Evolutionary conservation across 1,140 invertebrate species (phyloP), one percentile per base, ranked within the genome.

Genomic region (Camponotus vicinus): DNA sequence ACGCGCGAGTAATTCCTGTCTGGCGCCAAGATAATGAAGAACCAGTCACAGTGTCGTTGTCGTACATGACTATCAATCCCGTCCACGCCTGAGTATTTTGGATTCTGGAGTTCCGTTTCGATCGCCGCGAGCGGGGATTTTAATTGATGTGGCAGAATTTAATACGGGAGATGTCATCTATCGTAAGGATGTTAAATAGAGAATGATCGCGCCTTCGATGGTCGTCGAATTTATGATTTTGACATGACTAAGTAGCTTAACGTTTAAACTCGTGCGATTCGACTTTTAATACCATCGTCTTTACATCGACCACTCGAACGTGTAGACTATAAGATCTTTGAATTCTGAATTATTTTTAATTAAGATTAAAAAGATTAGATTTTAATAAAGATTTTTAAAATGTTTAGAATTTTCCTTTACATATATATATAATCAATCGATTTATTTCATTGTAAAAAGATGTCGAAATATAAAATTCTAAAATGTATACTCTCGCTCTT

Each of bases 1-100:
- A 89, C 80, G 52, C 59, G 57, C 37, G n/a, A 32, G 55, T 55
- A 63, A 59, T 64, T 88, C 64, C 57, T 69, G 77, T 87, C 92
- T 90, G 91, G 91, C 89, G 91, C 89, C 90, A 89, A 27, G 75
- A 66, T 87, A 87, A 71, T 64, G 85, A 87, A 90, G 61, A 90
- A 75, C 45, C 9, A 59, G 73, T 42, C 64, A 52, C 49, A 71
- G 59, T 79, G 64, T 86, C 34, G 55, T 40, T 52, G 7, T 32
- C 27, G n/a, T 27, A 27, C 1, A 27, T 27, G n/a, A 55, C 85
- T 67, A 86, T 89, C 69, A 76, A 88, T 86, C 77, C 49, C 52
- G 18, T 70, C 18, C 34, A 52, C 27, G 5, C 21, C n/a, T 8
- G 13, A 77, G 15, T 86, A 86, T 86, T 27, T 86, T 69, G 61